These are phyloP conservation scores for Thamnophis elegans DNA, from an alignment of 2,797 vertebrate species.

Conservation along the genomic window DNA sequence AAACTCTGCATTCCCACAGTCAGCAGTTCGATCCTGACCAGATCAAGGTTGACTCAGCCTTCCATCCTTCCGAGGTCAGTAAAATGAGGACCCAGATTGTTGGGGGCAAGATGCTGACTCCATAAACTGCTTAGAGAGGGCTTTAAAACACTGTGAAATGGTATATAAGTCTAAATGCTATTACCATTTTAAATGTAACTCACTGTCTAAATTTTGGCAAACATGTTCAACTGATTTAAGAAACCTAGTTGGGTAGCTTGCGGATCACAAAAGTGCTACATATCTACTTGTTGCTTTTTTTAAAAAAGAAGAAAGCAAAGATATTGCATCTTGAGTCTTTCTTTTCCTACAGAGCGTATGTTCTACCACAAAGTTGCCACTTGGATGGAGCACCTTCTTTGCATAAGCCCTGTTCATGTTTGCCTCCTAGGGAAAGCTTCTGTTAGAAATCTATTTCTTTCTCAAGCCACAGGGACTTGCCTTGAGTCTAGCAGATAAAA, in stretches of 20 bases:
- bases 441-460: not conserved
- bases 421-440: not conserved
- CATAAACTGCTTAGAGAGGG: no score
- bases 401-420: not conserved
- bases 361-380: not conserved
- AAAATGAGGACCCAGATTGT: no score
- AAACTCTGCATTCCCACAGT: no score
- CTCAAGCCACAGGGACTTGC: not conserved
- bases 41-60: no score
- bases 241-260: not conserved
- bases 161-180: no score
- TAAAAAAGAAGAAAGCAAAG: not conserved
- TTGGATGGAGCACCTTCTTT: rapidly evolving
- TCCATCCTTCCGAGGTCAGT: no score
- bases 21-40: no score
- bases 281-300: not conserved
- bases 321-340: not conserved
- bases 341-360: not conserved
- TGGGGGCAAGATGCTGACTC: no score
- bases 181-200: not conserved
- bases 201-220: not conserved
- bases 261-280: not conserved
- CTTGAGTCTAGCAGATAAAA: not conserved
- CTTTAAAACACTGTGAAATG: no score
- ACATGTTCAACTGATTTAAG: not conserved